Evolutionary conservation across 2,888 invertebrate genomes (phyloP).

Genomic region (Ptychoptera contaminata): DNA sequence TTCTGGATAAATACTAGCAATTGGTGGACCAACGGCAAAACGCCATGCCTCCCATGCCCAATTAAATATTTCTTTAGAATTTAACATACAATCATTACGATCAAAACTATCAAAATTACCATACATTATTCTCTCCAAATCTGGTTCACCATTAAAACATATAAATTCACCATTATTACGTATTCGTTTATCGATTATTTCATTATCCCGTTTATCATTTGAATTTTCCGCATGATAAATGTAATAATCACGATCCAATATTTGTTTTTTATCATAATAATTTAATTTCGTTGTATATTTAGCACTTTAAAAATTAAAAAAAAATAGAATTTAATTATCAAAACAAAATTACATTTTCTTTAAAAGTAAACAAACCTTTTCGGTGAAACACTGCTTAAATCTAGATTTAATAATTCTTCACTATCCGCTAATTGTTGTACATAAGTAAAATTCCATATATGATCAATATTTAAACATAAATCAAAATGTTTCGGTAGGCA

Average conservation of each 20-base stretch:
- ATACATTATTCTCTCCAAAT: constrained; percentile 42
- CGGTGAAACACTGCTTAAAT: constrained; percentile 13
- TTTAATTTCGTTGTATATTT: neutral
- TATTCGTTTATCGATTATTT: constrained; percentile 10
- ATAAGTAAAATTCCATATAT: constrained; percentile 16
- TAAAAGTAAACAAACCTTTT: constrained; percentile 7
- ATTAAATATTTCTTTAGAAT: constrained; percentile 31
- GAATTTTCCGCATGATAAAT: constrained; percentile 10
- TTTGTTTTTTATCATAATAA: neutral
- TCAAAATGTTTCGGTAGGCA: constrained; percentile 31
- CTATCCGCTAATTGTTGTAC: constrained; percentile 8
- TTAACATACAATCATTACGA: constrained; percentile 13
- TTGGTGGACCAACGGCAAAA: constrained; percentile 39
- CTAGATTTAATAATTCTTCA: constrained; percentile 10
- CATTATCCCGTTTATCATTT: neutral
- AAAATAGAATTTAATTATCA: too few relatives aligned
- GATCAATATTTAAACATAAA: constrained; percentile 20
- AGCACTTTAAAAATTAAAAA: neutral
- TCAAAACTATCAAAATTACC: constrained; percentile 18
- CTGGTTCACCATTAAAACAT: constrained; percentile 47
- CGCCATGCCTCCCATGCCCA: constrained; percentile 56
- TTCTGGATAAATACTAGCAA: constrained; percentile 36
- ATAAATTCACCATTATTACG: constrained; percentile 11
- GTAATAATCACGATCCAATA: constrained; percentile 12
- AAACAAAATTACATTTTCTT: neutral